Conservation (phyloP, 2,797 vertebrate genomes). For the Oceanodroma leucorhoa region DNA sequence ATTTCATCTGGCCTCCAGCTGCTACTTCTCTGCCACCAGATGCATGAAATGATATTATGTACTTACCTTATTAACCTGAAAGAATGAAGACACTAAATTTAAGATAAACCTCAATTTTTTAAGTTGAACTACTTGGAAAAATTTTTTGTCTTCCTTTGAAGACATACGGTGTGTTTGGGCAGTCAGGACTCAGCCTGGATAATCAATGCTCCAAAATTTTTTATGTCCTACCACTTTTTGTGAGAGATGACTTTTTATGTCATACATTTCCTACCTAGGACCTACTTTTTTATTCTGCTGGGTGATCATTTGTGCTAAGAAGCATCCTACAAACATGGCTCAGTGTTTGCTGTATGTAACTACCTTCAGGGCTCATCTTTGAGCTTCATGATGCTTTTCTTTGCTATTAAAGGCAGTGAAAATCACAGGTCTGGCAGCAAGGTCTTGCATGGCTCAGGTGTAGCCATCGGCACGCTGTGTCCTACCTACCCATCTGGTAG, state of each 20-base stretch:
- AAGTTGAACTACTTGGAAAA: not conserved
- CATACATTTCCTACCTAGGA: not conserved
- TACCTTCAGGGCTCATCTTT: not conserved
- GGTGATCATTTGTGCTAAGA: not conserved
- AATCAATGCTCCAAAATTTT: not conserved
- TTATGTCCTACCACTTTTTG: not conserved
- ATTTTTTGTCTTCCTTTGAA: not conserved
- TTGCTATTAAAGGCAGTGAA: not conserved
- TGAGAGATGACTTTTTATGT: not conserved
- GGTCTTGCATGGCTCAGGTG: not conserved
- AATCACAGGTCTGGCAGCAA: not conserved
- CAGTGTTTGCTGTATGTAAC: not conserved
- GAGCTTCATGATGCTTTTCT: not conserved
- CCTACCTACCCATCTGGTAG: not conserved
- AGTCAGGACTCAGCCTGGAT: not conserved
- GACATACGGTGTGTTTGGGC: not conserved
- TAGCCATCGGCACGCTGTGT: rapidly evolving
- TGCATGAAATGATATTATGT: not conserved
- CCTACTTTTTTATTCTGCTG: not conserved
- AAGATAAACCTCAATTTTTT: not conserved
- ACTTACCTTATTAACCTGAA: not conserved
- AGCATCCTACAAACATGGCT: not conserved
- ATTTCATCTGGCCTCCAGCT: not conserved
- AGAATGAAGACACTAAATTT: not conserved
- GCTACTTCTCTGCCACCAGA: not conserved